Base-by-base conservation (phyloP, 2,113 vertebrate species). In the Lepisosteus oculatus region DNA sequence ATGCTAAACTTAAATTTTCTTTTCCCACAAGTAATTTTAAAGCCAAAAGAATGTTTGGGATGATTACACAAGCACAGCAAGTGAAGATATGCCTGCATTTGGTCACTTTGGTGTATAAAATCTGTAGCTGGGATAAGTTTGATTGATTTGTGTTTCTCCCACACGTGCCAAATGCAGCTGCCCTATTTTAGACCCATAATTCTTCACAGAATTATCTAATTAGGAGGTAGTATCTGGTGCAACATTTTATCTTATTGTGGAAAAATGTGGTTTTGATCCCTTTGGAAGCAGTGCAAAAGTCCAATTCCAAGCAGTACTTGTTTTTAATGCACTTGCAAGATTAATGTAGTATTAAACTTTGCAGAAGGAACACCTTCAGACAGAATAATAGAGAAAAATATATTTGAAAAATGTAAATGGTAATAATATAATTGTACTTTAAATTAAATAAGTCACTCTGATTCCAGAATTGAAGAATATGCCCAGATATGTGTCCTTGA, bases 1-100 rank as follows among this genome's bases (percentile, higher is more conserved):
- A 79, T 83, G 84, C 88, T 88, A 81, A 89, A 87, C 83, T 80
- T 86, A 86, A 86, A 87, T 86, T 91, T 84, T 77, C 75, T 86
- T 92, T 51, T 86, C 87, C 85, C 86, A 81, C 83, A 89, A 88
- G 83, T 86, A 89, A 85, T 90, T 93, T 91, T 82, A 86, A 93
- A 95, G 80, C 87, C 84, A 91, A 85, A 87, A 89, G 86, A 87
- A 90, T 92, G 78, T 86, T 77, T 85, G 68, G 87, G 84, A 85
- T 89, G 87, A 89, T 90, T 91, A 93, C 89, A 90, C 91, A 85
- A 92, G 84, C 81, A 79, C 75, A 79, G 76, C 80, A 85, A 61
- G 77, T 83, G 86, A 85, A 90, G 85, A 85, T 86, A 85, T 86
- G 82, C 76, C 77, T 83, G 70, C 15, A 59, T 80, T 81, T 68